A percentile compares a stretch with the other conserved stretches of the same genome.
phyloP scores from a whole-genome alignment of 2,888 invertebrate species.

The Steromphala cineraria region DNA sequence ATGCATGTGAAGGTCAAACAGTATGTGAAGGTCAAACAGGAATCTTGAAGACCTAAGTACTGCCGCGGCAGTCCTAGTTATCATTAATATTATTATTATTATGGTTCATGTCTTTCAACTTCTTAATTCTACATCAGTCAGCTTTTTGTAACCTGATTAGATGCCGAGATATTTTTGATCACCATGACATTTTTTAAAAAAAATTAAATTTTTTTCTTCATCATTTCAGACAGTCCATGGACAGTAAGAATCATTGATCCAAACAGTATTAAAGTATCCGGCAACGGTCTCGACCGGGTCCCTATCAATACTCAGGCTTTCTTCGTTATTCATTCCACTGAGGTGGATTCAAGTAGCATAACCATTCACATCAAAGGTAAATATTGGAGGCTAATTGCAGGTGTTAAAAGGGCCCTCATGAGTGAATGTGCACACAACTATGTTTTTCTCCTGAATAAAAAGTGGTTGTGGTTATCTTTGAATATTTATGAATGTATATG shows the following conservation, averaged over 20 bases:
- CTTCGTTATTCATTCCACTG: slow-evolving; percentile 79
- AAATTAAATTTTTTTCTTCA: neutral
- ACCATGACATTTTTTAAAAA: too few species aligned
- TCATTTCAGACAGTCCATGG: slow-evolving; percentile 87
- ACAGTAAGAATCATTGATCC: slow-evolving; percentile 88
- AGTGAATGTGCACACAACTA: neutral
- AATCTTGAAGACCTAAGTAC: too few species aligned
- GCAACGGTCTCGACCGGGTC: slow-evolving; percentile 83
- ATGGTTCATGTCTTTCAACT: neutral
- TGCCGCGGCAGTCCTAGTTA: too few species aligned
- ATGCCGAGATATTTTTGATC: neutral
- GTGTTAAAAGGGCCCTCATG: neutral
- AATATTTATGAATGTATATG: too few species aligned
- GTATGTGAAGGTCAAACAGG: too few species aligned
- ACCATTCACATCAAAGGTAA: neutral
- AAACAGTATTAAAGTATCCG: slow-evolving; percentile 79
- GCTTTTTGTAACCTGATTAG: neutral
- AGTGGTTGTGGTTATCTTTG: too few species aligned
- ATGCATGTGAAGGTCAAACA: too few species aligned
- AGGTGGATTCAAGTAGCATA: neutral
- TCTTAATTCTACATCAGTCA: neutral
- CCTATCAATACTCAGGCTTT: slow-evolving; percentile 89
- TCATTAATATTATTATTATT: neutral
- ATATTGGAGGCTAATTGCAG: neutral
- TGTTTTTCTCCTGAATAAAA: neutral